Percentiles rank a stretch among this genome's conserved stretches.
Evolutionary conservation across 2,888 invertebrate species (phyloP).

Genomic region (Steinernema hermaphroditum): DNA sequence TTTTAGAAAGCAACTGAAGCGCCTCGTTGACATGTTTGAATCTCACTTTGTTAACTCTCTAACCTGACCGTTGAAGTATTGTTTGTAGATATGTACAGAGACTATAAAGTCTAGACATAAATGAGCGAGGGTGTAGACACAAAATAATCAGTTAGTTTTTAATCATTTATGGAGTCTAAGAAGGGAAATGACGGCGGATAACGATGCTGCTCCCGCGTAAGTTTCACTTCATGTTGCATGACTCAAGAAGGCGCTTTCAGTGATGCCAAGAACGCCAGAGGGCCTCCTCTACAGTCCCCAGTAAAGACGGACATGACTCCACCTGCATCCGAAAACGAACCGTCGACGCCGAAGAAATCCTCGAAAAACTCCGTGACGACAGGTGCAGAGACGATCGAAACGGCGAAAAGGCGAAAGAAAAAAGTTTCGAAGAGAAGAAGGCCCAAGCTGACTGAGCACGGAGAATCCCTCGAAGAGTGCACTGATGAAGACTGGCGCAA

Average conservation of each 20-base stretch:
- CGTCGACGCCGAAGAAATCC: too few species aligned
- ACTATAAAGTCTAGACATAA: constrained; percentile 5
- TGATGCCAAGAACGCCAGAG: too few species aligned
- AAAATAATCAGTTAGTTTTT: neutral
- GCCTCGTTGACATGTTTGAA: constrained; percentile 60
- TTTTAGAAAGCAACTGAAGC: constrained; percentile 59
- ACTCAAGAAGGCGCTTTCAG: too few species aligned
- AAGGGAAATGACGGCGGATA: neutral
- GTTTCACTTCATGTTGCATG: neutral
- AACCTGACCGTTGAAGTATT: neutral
- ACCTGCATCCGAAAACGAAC: neutral
- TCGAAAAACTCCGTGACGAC: too few species aligned
- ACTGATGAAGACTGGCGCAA: constrained; percentile 48
- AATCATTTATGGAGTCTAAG: neutral
- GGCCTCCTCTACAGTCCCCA: neutral
- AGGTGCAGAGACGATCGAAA: too few species aligned
- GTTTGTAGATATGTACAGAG: neutral
- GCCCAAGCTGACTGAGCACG: too few species aligned
- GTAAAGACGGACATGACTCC: neutral
- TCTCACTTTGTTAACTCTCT: constrained; percentile 39
- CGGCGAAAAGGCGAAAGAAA: neutral
- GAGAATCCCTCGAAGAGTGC: constrained; percentile 45
- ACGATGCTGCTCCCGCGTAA: neutral
- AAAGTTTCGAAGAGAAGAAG: too few species aligned
- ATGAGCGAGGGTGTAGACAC: neutral